Conservation (phyloP, 2,113 vertebrate genomes). For the crab-eating macaque (Macaca fascicularis) region T2T-MFA8v1.1 NC_088384.1:96197001-96197500, state of each 20-base stretch:
- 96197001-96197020: neutral
- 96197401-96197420: neutral
- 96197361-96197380: neutral
- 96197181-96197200: neutral
- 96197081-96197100: neutral
- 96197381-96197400: neutral
- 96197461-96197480: neutral
- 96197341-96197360: neutral
- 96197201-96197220: neutral
- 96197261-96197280: neutral
- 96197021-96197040: neutral
- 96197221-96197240: neutral
- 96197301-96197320: neutral
- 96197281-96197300: neutral
- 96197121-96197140: neutral
- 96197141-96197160: neutral
- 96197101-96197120: neutral
- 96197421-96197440: neutral
- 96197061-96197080: neutral
- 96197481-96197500: neutral
- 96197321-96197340: neutral
- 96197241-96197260: neutral
- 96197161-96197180: neutral
- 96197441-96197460: neutral
- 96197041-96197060: neutral